Base-by-base conservation (phyloP, 1,140 invertebrate species). In the Delia radicum region DNA sequence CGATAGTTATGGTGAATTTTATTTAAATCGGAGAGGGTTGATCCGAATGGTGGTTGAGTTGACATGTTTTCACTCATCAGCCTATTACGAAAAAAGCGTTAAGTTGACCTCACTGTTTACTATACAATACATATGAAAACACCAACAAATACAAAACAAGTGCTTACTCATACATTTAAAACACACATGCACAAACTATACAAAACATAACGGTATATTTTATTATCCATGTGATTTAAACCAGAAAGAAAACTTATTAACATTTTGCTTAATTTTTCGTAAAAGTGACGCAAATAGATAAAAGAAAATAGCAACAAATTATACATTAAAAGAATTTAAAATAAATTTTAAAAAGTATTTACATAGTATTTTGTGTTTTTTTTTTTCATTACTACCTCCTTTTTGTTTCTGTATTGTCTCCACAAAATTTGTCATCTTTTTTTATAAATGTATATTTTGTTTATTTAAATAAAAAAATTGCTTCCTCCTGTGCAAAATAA, bases 121-220 rank as follows among this genome's bases (percentile, higher is more conserved):
- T 42, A 10, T 42, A 42, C 37, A 42, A 4, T 63, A 26, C 46
- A 55, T 62, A 62, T 26, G 27, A 63, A 63, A 63, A 65, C 62
- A 65, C 13, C 12, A 63, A 63, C 62, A 29, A 27, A 28, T 65
- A 65, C 62, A 65, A 65, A 65, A 65, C 62, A 65, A 65, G 62
- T 65, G 62, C 62, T 65, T 6, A 15, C 62, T 65, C 37, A 42
- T 42, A 42, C 37, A 42, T 3, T 42, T 3, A 42, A 42, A 42
- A 42, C 6, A 42, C 37, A 42, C 37, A 42, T 15, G n/a, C 37
- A 42, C 37, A 42, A 42, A 42, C 10, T 15, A 42, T 55, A 55
- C 2, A 55, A 55, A 55, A 55, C 48, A 0, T 55, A 55, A 55
- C 48, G 48, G 48, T 55, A 55, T 55, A 55, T 55, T 55, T 10